Percentiles rank a stretch among this genome's conserved stretches.
phyloP scores from a whole-genome alignment of 2,888 invertebrate species.

The Deilephila porcellus region DNA sequence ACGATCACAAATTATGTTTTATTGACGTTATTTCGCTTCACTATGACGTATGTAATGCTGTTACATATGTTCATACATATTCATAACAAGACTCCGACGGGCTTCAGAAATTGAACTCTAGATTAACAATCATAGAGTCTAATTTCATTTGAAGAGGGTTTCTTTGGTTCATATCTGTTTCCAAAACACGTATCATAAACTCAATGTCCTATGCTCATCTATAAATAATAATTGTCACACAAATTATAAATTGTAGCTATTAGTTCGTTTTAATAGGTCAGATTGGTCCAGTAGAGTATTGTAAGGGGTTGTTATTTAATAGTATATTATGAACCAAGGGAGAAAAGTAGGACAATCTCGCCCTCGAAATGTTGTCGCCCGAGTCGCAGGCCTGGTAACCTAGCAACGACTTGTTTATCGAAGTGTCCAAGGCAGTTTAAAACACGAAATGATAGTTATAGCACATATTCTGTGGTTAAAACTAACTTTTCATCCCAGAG shows the following conservation, averaged over 20 bases:
- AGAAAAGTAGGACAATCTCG: too few relatives aligned
- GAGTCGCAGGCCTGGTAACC: too few relatives aligned
- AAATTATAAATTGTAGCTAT: not conserved
- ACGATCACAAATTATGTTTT: conserved; percentile 8
- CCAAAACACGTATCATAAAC: conserved; percentile 44
- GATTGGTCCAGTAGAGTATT: not conserved
- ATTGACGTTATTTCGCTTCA: conserved; percentile 22
- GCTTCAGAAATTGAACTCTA: not conserved
- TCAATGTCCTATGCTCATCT: conserved; percentile 44
- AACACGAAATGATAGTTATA: too few relatives aligned
- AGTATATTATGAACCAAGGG: too few relatives aligned
- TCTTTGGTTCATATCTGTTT: conserved; percentile 40
- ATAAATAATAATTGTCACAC: conserved; percentile 2
- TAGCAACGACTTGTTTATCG: too few relatives aligned
- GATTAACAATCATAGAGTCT: not conserved
- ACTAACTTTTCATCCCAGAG: too few relatives aligned
- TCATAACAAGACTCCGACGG: conserved; percentile 32
- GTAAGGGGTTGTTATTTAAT: not conserved
- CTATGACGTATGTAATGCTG: conserved; percentile 24
- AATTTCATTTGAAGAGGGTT: conserved; percentile 33
- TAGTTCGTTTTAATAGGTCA: not conserved
- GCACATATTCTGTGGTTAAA: too few relatives aligned
- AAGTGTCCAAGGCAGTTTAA: too few relatives aligned
- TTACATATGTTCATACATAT: conserved; percentile 39
- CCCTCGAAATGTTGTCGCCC: too few relatives aligned